These are phyloP conservation scores for Leptonema lineaticorne DNA, from an alignment of 1,140 invertebrate genomes.

Conservation along the genomic window DNA sequence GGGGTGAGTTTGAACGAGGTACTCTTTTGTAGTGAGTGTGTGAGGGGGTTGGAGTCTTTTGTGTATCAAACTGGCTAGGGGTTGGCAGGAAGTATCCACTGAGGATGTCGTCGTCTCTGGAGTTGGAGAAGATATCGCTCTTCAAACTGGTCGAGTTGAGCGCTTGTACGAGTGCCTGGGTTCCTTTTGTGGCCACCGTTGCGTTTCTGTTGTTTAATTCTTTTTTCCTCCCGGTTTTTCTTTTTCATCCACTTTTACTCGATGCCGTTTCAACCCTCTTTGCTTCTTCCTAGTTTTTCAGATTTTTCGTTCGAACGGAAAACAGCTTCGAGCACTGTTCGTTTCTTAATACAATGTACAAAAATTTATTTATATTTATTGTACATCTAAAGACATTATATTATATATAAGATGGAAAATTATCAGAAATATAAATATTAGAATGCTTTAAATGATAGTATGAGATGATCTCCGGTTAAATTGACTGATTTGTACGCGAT, in stretches of 20 bases:
- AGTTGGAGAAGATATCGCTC: slow-evolving; percentile 5
- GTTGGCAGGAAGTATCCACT: slow-evolving; percentile 19
- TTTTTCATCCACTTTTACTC: too few species aligned
- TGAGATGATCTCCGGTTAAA: too few species aligned
- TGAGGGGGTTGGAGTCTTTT: background rate
- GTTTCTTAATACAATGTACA: too few species aligned
- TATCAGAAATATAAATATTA: too few species aligned
- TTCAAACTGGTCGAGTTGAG: background rate
- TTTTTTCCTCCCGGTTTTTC: background rate
- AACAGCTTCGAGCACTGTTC: background rate
- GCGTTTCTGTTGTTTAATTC: slow-evolving; percentile 21
- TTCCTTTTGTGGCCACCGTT: slow-evolving; percentile 4
- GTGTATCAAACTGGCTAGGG: slow-evolving; percentile 13
- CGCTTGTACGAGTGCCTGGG: background rate
- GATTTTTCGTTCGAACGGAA: slow-evolving; percentile 12
- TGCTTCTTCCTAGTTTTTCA: too few species aligned
- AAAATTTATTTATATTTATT: too few species aligned
- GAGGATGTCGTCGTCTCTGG: background rate
- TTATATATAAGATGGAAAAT: too few species aligned
- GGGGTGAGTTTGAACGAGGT: background rate
- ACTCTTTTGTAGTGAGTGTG: too few species aligned
- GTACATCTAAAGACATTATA: too few species aligned
- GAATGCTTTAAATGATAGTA: too few species aligned
- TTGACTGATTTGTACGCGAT: background rate
- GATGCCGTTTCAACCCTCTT: too few species aligned